Base-by-base conservation (phyloP, 2,888 invertebrate species). In the Coleophora flavipennella region DNA sequence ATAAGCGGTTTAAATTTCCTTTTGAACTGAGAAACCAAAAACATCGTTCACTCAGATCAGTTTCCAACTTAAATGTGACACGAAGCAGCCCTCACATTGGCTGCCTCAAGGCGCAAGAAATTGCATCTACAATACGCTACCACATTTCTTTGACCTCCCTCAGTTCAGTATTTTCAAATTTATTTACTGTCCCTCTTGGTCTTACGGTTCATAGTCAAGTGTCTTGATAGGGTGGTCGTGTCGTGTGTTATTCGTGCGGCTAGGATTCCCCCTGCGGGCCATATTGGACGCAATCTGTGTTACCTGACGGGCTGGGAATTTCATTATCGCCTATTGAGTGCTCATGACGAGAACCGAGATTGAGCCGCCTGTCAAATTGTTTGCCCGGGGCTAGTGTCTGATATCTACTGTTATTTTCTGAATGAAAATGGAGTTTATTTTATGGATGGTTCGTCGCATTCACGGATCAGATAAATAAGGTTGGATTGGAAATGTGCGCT, bases 251-350 rank as follows among this genome's bases (percentile, higher is more conserved):
- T 61, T 55, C 53, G 52, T 65, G 57, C 62, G 65, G 59, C 20
- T 20, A 20, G 20, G 61, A 51, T 59, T 51, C 49, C 59, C 68
- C 70, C 76, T 72, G 55, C 61, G 64, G 73, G 76, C 69, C 64
- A 67, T 76, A 77, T 77, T 72, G 75, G 67, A 75, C 64, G 74
- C 76, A 76, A 80, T 79, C 75, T 73, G 67, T 65, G 70, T 70
- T 79, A 79, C 71, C 75, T 80, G 72, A 68, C 69, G 65, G 69
- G 62, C 64, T 58, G 63, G 61, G 71, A 77, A 79, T 80, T 79
- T 77, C 71, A 80, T 80, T 79, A 79, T 62, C 59, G 66, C 64
- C 60, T 68, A 70, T 74, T 66, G 69, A 72, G 60, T 68, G 64
- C 59, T 69, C 63, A 70, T 68, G 67, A 65, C 65, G 62, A 63